Conservation (phyloP, 2,113 vertebrate genomes). For the Ptilonorhynchus violaceus region DNA sequence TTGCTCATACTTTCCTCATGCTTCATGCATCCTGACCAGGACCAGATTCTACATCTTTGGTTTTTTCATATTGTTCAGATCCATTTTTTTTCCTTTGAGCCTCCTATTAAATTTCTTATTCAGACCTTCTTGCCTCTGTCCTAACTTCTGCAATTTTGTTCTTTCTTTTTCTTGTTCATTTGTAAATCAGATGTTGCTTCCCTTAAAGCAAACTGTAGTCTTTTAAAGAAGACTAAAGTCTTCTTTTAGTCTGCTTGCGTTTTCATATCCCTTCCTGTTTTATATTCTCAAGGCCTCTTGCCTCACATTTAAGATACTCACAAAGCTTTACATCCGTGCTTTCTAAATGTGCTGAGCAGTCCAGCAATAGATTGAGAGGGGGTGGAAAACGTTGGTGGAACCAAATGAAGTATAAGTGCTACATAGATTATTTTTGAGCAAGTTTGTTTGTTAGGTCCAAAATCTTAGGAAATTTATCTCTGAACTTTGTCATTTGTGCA, state of each 20-base stretch:
- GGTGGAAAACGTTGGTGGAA: not conserved
- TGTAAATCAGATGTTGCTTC: not conserved
- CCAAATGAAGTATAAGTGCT: not conserved
- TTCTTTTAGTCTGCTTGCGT: not conserved
- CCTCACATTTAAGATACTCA: not conserved
- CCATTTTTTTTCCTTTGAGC: not conserved
- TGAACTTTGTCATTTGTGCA: not conserved
- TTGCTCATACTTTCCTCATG: not conserved
- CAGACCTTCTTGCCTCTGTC: not conserved
- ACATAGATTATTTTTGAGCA: not conserved
- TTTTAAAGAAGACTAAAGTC: too few relatives aligned
- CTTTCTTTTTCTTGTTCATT: not conserved
- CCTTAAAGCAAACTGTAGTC: not conserved
- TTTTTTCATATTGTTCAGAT: not conserved
- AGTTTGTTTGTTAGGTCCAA: not conserved
- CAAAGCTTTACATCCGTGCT: not conserved
- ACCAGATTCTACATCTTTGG: not conserved
- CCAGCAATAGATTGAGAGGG: not conserved
- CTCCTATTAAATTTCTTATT: not conserved
- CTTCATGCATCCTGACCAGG: not conserved
- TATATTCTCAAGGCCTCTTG: not conserved
- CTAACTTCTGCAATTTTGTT: not conserved
- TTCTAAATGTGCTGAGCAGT: not conserved
- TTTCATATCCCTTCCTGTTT: not conserved
- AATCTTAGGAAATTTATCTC: not conserved